Base-by-base conservation (phyloP, 1,140 invertebrate species). In the Ceratoteleas bidentatus region DNA sequence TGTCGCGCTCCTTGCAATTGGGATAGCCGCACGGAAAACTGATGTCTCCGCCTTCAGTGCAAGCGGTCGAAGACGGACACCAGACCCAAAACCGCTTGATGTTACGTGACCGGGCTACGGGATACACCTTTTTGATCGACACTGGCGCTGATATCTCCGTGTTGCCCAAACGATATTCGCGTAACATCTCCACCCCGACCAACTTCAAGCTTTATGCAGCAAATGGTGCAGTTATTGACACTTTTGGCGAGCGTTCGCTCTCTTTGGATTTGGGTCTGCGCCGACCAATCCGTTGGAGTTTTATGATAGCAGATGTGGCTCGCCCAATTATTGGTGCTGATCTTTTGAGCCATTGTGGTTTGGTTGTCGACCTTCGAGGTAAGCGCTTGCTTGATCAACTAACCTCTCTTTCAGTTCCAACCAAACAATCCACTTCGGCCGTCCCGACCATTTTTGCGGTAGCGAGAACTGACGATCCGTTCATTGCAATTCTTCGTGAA, bases 251-350 rank as follows among this genome's bases (percentile, higher is more conserved):
- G 10, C 33, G 38, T 5, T 4, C 2, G 11, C 10, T 43, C 1
- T n/a, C 38, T 5, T 11, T 58, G 24, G 15, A 58, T 10, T 13
- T 58, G 38, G 56, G 38, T 6, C 9, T 50, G 15, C 14, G 49
- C 14, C 15, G 49, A 11, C 14, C 49, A 7, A 15, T 50, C 8
- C 49, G 16, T 6, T 50, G 49, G 49, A 9, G 7, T 3, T 50
- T 92, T 62, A 85, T 87, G 3, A 65, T 92, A 0, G 91, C 90
- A 24, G 24, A 24, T 24, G 24, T 24, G 24, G 24, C 24, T 24
- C 24, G 24, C 24, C 24, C 24, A 24, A 91, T 90, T 10, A 86
- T 92, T 4, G 90, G 91, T 6, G 87, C 88, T 0, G 90, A 92
- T 78, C 90, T 92, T 38, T 66, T 92, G 7, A 15, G 36, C 0